A percentile compares a stretch with the other conserved stretches of the same genome.
phyloP scores from a whole-genome alignment of 2,797 vertebrate species.

The Argya squamiceps region DNA sequence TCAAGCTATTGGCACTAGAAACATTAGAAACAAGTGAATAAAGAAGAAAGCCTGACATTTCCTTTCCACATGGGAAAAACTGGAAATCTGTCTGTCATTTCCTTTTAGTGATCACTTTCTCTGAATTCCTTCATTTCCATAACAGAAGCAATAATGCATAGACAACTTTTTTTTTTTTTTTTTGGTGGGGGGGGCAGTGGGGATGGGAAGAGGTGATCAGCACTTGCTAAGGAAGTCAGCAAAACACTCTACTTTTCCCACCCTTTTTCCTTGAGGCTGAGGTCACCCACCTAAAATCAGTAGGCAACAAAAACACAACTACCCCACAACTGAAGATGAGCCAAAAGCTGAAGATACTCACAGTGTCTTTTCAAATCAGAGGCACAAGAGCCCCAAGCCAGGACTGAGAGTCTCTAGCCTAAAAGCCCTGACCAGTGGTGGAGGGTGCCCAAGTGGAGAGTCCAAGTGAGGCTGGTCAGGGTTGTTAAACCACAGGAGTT shows the following conservation, averaged over 20 bases:
- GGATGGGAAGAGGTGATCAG: too few species aligned
- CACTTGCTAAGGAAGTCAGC: not conserved
- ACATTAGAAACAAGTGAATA: not conserved
- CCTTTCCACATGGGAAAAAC: not conserved
- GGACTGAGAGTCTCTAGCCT: rapidly evolving
- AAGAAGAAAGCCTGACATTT: not conserved
- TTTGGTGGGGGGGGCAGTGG: not conserved
- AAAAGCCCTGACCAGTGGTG: not conserved
- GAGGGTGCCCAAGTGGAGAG: not conserved
- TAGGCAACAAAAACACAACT: not conserved
- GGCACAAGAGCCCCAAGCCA: not conserved
- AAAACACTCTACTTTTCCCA: not conserved
- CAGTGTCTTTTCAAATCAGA: not conserved
- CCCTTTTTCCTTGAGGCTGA: not conserved
- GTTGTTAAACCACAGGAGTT: not conserved
- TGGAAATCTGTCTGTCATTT: not conserved
- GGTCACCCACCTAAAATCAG: not conserved
- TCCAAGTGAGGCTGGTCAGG: not conserved
- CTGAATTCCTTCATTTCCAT: not conserved
- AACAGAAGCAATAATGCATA: not conserved
- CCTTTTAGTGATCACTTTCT: not conserved
- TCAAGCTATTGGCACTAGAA: not conserved
- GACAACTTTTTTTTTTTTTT: not conserved
- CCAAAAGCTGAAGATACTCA: not conserved
- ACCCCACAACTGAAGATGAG: not conserved